phyloP scores from a whole-genome alignment of 2,113 vertebrate genomes.

The Triplophysa rosa region DNA sequence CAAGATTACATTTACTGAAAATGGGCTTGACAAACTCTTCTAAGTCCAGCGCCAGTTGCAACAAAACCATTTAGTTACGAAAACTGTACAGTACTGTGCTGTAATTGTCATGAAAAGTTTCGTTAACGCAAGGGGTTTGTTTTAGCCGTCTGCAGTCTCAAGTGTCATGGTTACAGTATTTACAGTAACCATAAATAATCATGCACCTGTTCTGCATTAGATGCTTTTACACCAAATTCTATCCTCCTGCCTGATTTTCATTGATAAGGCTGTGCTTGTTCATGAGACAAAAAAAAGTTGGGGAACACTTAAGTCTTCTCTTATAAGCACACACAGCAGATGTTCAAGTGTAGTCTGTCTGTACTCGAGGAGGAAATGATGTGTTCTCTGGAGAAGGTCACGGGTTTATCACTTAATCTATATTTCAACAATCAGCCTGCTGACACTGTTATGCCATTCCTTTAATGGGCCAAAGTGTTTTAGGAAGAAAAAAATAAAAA shows the following conservation, averaged over 20 bases:
- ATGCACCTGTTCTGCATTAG: slow-evolving; percentile 34
- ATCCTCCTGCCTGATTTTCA: background rate
- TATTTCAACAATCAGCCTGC: background rate
- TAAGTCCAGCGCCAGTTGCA: background rate
- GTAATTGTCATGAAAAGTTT: too few species aligned
- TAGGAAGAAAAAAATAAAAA: slow-evolving; percentile 3
- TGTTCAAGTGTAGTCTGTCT: background rate
- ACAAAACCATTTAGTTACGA: too few species aligned
- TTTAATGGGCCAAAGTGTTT: background rate
- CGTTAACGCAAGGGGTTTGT: too few species aligned
- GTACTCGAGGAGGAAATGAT: background rate
- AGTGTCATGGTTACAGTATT: slow-evolving; percentile 5
- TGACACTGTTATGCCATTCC: background rate
- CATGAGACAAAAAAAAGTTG: background rate
- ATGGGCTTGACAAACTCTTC: background rate
- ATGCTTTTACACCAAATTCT: background rate
- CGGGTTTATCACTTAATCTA: slow-evolving; percentile 19
- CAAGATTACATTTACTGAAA: slow-evolving; percentile 12
- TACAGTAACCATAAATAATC: background rate
- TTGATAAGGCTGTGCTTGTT: too few species aligned
- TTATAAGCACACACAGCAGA: background rate
- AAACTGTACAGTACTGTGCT: too few species aligned
- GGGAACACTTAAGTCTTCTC: background rate
- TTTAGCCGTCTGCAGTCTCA: background rate
- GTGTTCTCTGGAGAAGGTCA: background rate